phyloP scores from a whole-genome alignment of 2,888 invertebrate genomes.

The Polyommatus icarus region DNA sequence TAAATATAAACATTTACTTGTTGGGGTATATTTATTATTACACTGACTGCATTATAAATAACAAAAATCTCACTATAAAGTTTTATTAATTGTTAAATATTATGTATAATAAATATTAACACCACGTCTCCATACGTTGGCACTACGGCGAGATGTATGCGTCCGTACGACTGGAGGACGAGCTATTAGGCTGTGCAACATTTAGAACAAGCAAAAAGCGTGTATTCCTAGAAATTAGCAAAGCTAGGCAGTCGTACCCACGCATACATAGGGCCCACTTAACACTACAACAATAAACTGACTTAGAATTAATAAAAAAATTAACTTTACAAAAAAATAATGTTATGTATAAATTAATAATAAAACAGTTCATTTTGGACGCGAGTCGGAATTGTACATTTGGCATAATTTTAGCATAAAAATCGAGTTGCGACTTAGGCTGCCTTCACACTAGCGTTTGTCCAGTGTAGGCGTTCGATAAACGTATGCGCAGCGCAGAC shows the following conservation, averaged over 20 bases:
- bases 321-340: neutral
- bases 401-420: neutral
- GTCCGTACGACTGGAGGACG: neutral
- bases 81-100: conserved; percentile 73
- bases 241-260: neutral
- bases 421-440: neutral
- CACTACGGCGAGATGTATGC: conserved; percentile 46
- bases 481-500: too few species aligned
- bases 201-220: neutral
- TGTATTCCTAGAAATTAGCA: neutral
- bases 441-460: too few species aligned
- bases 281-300: conserved; percentile 37
- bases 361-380: conserved; percentile 28
- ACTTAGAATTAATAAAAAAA: conserved; percentile 24
- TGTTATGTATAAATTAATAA: conserved; percentile 3
- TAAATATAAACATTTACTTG: conserved; percentile 39
- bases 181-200: neutral
- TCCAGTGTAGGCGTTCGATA: too few species aligned
- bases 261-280: conserved; percentile 43
- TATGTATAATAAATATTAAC: conserved; percentile 69
- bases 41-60: conserved; percentile 45
- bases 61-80: conserved; percentile 58
- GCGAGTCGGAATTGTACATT: conserved; percentile 29
- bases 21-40: conserved; percentile 43
- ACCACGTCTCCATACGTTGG: conserved; percentile 67